Base-by-base conservation (phyloP, 2,113 vertebrate species). In the Hystrix cristata region DNA sequence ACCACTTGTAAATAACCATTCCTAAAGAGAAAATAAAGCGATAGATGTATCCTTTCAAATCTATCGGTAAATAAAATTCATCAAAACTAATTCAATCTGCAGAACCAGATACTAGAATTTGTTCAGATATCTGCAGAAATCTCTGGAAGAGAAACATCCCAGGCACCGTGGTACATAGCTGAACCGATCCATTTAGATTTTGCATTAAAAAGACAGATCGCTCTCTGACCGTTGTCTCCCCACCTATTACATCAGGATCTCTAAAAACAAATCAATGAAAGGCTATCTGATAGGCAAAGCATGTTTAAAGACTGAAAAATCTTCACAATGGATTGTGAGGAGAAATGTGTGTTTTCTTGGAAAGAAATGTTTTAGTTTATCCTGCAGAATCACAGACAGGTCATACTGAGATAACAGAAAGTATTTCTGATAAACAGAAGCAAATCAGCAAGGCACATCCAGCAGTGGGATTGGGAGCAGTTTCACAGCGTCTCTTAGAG, bases 371-470 rank as follows among this genome's bases (percentile, higher is more conserved):
- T 97, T 95, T 92, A 1, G n/a, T 94, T 95, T 89, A 48, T 88
- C 29, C 43, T 53, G 81, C 31, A 90, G 92, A 96, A 83, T 94
- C 90, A 8, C 87, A 92, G 55, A 76, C 55, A 91, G 76, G 76
- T 95, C 96, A 84, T 34, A 94, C 67, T 65, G 94, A 97, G 97
- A 97, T 97, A 96, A 95, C 62, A 85, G 89, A 91, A 87, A 96
- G 72, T 46, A 76, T 92, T 94, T 92, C 71, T 97, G 93, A 95
- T 90, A 85, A 96, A 94, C 94, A 98, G 80, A 91, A 97, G 53
- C 87, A 79, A 95, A 95, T 91, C 93, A 95, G 76, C 80, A 69
- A 96, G 87, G 31, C 90, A 84, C n/a, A 90, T 72, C 84, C 74
- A 92, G 81, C 88, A 51, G 65, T 27, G 88, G 92, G 57, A 69